Conservation (phyloP, 1,140 invertebrate species). For the Diuraphis noxia region DNA sequence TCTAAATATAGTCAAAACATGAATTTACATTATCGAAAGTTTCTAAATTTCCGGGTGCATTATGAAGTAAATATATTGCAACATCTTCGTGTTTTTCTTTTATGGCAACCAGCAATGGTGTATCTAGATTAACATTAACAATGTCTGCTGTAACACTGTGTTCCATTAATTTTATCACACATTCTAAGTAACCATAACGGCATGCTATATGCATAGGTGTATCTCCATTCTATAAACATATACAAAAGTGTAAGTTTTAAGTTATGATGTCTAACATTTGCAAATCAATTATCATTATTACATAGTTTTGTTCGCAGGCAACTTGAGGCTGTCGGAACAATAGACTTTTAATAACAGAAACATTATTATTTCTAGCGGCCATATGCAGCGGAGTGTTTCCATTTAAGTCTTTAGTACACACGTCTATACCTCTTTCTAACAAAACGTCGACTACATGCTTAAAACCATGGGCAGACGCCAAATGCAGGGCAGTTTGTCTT, state of each 20-base stretch:
- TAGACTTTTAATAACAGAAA: conserved; percentile 1
- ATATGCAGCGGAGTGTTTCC: conserved; percentile 45
- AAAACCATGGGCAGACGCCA: background rate
- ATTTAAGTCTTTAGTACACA: background rate
- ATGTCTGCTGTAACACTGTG: background rate
- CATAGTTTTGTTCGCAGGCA: conserved; percentile 8
- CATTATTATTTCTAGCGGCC: background rate
- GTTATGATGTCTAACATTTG: background rate
- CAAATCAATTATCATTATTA: background rate
- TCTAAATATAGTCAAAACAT: background rate
- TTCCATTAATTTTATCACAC: conserved; percentile 41
- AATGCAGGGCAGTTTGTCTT: conserved; percentile 24
- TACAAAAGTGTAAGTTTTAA: background rate
- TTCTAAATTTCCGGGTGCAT: conserved; percentile 28
- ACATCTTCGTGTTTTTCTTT: conserved; percentile 41
- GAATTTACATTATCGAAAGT: conserved; percentile 22
- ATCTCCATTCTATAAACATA: conserved; percentile 23
- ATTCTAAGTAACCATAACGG: conserved; percentile 29
- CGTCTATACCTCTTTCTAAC: background rate
- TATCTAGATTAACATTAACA: conserved; percentile 25
- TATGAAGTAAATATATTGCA: conserved; percentile 23
- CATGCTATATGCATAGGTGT: conserved; percentile 42
- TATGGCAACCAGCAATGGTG: conserved; percentile 19
- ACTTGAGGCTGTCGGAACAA: background rate
- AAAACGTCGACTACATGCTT: conserved; percentile 20